Evolutionary conservation across 2,797 vertebrate genomes (phyloP).

Genomic region (Mus spretus): DNA sequence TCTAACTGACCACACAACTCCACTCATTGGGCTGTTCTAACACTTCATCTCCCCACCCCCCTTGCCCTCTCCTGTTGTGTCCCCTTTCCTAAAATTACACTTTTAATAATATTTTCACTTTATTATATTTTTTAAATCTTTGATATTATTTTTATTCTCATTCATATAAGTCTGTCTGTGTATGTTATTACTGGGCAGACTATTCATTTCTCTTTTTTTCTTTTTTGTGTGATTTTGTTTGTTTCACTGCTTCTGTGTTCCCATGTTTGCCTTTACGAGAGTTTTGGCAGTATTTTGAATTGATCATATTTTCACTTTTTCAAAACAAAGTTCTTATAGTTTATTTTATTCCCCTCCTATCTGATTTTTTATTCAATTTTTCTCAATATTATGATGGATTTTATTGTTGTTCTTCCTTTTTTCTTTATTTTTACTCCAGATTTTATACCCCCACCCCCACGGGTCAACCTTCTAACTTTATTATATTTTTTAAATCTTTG

Average conservation of each 20-base stretch:
- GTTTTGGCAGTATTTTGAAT: not conserved
- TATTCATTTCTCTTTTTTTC: not conserved
- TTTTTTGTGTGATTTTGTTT: no score
- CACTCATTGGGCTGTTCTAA: not conserved
- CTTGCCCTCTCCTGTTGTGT: rapidly evolving
- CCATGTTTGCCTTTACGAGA: no score
- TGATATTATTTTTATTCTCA: not conserved
- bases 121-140: not conserved
- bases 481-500: not conserved
- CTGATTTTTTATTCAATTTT: not conserved
- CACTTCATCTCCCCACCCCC: no score
- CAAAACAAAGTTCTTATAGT: not conserved
- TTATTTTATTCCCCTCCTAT: not conserved
- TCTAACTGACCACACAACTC: no score
- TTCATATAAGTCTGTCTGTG: not conserved
- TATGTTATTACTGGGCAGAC: not conserved
- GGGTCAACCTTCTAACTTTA: not conserved
- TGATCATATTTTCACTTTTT: not conserved
- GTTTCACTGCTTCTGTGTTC: not conserved
- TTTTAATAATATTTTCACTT: not conserved
- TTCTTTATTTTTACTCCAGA: not conserved
- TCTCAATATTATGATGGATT: not conserved
- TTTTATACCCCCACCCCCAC: no score
- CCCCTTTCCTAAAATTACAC: not conserved
- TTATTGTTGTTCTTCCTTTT: not conserved